A percentile compares a stretch with the other conserved stretches of the same genome.
These are phyloP conservation scores for Serilophus lunatus DNA, from an alignment of 2,113 vertebrate species.

Conservation along the genomic window DNA sequence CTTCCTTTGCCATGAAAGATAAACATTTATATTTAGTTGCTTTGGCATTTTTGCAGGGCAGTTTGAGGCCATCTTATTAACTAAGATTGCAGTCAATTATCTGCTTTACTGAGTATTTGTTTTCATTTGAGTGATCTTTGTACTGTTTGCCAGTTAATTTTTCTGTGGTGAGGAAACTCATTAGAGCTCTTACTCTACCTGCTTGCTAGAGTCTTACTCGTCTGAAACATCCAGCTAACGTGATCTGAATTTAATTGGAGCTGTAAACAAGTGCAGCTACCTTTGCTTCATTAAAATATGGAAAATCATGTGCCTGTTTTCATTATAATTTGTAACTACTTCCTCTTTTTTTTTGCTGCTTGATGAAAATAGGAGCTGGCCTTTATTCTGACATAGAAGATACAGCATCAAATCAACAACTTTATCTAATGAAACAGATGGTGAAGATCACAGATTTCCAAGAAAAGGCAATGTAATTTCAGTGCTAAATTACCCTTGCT, in stretches of 20 bases:
- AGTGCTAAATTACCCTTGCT: slow-evolving; percentile 30
- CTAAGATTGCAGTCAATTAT: slow-evolving; percentile 61
- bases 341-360: background rate
- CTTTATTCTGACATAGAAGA: slow-evolving; percentile 47
- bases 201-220: background rate
- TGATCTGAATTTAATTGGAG: slow-evolving; percentile 45
- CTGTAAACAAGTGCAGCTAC: background rate
- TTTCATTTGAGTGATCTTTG: slow-evolving; percentile 62
- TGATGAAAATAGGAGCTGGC: slow-evolving; percentile 34
- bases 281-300: slow-evolving; percentile 37
- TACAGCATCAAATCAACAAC: slow-evolving; percentile 27
- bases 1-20: slow-evolving; percentile 16
- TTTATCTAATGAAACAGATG: slow-evolving; percentile 56
- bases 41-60: slow-evolving; percentile 22
- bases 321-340: slow-evolving; percentile 44
- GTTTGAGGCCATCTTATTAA: slow-evolving; percentile 45
- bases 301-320: slow-evolving; percentile 39
- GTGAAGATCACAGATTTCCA: slow-evolving; percentile 48
- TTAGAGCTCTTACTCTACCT: slow-evolving; percentile 39
- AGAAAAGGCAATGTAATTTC: slow-evolving; percentile 32
- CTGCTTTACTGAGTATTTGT: slow-evolving; percentile 51
- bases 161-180: slow-evolving; percentile 47
- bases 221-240: background rate
- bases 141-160: slow-evolving; percentile 26
- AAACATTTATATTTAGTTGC: slow-evolving; percentile 40